phyloP scores from a whole-genome alignment of 2,797 vertebrate genomes.

The Pseudochromis fuscus region DNA sequence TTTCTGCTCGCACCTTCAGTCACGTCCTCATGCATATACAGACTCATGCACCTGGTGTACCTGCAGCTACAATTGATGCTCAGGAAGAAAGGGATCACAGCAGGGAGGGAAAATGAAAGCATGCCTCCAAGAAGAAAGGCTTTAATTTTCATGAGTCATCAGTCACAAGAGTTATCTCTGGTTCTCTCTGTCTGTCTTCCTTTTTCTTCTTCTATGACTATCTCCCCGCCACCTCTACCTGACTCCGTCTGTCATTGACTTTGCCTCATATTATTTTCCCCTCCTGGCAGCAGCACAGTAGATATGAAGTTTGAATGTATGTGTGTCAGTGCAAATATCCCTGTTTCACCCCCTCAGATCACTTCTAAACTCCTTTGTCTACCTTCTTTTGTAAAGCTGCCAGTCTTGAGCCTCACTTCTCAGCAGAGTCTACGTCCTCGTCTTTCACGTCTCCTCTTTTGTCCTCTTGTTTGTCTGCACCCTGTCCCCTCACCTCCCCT shows the following conservation, averaged over 20 bases:
- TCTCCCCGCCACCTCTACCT: slow-evolving; percentile 18
- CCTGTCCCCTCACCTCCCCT: not conserved
- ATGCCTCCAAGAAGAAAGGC: slow-evolving; percentile 70
- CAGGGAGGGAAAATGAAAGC: slow-evolving; percentile 67
- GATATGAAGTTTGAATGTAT: slow-evolving; percentile 56
- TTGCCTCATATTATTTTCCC: slow-evolving; percentile 29
- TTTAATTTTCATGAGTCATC: slow-evolving; percentile 77
- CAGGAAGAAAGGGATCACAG: slow-evolving; percentile 51
- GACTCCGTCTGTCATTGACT: slow-evolving; percentile 43
- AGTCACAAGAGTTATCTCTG: slow-evolving; percentile 66
- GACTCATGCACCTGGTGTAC: slow-evolving; percentile 51
- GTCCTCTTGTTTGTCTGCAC: slow-evolving; percentile 11
- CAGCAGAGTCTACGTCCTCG: slow-evolving; percentile 23
- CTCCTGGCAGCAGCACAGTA: slow-evolving; percentile 54
- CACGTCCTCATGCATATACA: slow-evolving; percentile 16
- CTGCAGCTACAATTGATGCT: slow-evolving; percentile 49
- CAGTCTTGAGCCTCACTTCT: slow-evolving; percentile 34
- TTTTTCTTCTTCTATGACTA: slow-evolving; percentile 18
- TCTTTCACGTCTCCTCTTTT: slow-evolving; percentile 31
- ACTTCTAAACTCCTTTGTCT: slow-evolving; percentile 57
- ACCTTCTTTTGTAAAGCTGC: slow-evolving; percentile 50
- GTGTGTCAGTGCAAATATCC: slow-evolving; percentile 56
- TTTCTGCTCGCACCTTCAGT: slow-evolving; percentile 30
- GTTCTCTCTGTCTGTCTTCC: slow-evolving; percentile 35
- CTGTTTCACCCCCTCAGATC: slow-evolving; percentile 45